Conservation (phyloP, 2,113 vertebrate species). For the Sardina pilchardus region DNA sequence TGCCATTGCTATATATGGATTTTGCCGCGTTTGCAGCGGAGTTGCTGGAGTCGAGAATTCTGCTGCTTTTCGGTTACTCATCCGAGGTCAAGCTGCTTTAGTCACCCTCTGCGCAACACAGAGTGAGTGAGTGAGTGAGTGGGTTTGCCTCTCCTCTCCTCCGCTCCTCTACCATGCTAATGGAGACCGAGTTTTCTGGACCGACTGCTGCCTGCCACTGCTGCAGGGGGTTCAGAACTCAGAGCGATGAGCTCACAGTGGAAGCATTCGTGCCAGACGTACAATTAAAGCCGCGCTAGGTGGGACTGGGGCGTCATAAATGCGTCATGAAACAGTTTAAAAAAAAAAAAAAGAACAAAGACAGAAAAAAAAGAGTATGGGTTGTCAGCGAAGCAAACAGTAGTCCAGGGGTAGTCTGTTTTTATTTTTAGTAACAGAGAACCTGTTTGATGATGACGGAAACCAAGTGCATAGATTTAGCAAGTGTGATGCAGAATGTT, state of each 20-base stretch:
- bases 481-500: neutral
- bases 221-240: neutral
- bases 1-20: neutral
- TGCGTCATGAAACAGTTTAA: neutral
- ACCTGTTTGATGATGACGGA: neutral
- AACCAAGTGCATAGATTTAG: neutral
- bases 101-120: neutral
- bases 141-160: neutral
- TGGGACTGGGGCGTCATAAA: neutral
- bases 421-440: neutral
- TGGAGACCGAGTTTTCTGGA: neutral
- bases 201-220: neutral
- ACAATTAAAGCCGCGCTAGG: neutral
- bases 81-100: conserved; percentile 11
- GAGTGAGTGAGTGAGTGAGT: neutral
- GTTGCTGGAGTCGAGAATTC: neutral
- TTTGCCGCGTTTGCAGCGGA: neutral
- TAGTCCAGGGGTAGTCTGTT: neutral
- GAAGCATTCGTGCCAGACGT: neutral
- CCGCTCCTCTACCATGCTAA: too few relatives aligned
- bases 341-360: neutral
- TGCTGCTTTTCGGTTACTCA: neutral
- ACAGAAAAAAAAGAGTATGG: neutral
- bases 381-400: neutral
- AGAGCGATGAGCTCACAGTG: neutral